A percentile compares a stretch with the other conserved stretches of the same genome.
phyloP scores from a whole-genome alignment of 2,797 vertebrate genomes.

The Buphagus erythrorhynchus region DNA sequence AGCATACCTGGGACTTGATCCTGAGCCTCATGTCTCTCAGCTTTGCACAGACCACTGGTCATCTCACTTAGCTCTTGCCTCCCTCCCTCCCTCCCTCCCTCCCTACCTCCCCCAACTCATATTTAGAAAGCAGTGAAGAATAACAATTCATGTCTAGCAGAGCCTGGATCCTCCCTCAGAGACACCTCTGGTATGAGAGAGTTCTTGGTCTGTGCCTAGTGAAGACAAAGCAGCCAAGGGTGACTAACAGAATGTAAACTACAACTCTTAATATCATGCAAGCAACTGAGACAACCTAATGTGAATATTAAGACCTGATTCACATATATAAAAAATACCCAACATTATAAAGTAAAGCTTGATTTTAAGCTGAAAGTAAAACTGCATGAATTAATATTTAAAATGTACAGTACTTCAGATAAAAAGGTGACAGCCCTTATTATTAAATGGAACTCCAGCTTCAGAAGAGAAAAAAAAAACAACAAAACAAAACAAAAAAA shows the following conservation, averaged over 20 bases:
- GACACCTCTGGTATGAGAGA: fast-evolving
- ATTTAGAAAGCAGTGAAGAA: not conserved
- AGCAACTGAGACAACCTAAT: not conserved
- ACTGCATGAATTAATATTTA: not conserved
- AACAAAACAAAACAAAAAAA: too few species aligned
- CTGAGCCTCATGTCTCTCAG: not conserved
- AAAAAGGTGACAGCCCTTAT: not conserved
- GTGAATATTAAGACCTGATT: not conserved
- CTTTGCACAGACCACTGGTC: not conserved
- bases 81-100: not conserved
- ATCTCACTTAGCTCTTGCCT: not conserved
- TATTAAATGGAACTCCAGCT: not conserved
- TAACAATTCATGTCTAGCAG: not conserved
- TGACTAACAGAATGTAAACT: slow-evolving; percentile 1
- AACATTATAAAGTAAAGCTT: not conserved
- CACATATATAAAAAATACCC: not conserved
- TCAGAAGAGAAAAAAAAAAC: not conserved
- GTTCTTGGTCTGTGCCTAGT: not conserved
- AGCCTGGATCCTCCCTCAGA: not conserved
- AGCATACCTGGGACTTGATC: not conserved
- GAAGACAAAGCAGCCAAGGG: not conserved
- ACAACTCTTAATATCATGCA: not conserved
- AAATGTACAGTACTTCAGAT: not conserved
- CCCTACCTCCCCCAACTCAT: not conserved
- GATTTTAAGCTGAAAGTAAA: slow-evolving; percentile 4